Evolutionary conservation across 2,113 vertebrate species (phyloP).

Genomic region (Proteles cristata): DNA sequence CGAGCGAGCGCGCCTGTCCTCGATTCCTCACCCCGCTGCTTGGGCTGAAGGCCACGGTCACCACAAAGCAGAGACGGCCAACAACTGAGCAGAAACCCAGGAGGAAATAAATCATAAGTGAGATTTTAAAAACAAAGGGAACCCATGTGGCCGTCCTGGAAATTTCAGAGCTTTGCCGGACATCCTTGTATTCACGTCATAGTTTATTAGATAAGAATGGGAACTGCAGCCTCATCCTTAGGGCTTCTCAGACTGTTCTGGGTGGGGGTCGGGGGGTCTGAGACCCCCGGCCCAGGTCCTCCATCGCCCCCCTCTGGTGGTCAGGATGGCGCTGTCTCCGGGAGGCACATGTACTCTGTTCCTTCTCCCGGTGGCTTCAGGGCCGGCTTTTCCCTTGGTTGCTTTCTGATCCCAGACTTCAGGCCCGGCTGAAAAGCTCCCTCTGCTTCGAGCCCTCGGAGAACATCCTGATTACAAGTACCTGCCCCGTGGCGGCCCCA

Average conservation of each 20-base stretch:
- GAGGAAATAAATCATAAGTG: no score
- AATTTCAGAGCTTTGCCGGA: no score
- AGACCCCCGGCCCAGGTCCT: background rate
- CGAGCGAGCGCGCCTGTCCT: rapidly evolving
- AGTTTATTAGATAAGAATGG: background rate
- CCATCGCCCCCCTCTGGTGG: rapidly evolving
- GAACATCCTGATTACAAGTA: background rate
- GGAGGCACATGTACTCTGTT: rapidly evolving
- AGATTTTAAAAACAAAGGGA: background rate
- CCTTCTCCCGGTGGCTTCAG: no score
- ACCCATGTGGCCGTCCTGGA: background rate
- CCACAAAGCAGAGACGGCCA: background rate
- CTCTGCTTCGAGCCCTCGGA: no score
- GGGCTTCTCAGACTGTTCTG: background rate
- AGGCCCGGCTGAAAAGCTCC: background rate
- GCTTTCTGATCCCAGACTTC: background rate
- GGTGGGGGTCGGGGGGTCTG: background rate
- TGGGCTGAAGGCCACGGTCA: rapidly evolving
- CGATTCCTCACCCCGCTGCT: rapidly evolving
- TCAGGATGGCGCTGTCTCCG: no score
- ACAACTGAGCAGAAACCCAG: background rate
- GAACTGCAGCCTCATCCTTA: rapidly evolving
- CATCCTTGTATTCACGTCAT: rapidly evolving
- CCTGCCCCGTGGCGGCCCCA: rapidly evolving
- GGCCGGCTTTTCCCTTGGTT: background rate